Conservation (phyloP, 2,888 invertebrate species). For the Oligia latruncula region DNA sequence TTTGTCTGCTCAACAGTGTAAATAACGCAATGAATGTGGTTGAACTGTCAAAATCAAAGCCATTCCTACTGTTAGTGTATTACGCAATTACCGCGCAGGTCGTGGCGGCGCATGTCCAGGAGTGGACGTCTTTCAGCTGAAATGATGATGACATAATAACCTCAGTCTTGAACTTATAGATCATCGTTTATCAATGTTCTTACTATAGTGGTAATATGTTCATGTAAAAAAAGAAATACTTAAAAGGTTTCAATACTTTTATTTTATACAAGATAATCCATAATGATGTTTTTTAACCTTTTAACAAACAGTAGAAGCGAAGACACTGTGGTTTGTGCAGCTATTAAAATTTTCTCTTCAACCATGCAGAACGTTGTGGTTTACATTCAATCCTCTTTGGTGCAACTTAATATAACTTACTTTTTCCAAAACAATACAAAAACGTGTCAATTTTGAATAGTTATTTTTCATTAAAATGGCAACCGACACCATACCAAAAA, state of each 20-base stretch:
- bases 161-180: background rate
- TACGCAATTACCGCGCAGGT: too few species aligned
- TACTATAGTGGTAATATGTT: background rate
- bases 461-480: slow-evolving; percentile 50
- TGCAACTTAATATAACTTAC: slow-evolving; percentile 62
- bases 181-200: background rate
- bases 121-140: background rate
- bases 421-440: slow-evolving; percentile 47
- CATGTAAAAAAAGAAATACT: slow-evolving; percentile 41
- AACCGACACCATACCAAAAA: slow-evolving; percentile 61
- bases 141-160: background rate
- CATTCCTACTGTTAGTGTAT: background rate
- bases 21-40: background rate
- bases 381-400: slow-evolving; percentile 65
- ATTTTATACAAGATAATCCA: slow-evolving; percentile 66
- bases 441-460: slow-evolving; percentile 35
- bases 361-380: slow-evolving; percentile 51
- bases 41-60: background rate
- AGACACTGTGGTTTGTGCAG: slow-evolving; percentile 65
- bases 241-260: slow-evolving; percentile 63
- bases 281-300: slow-evolving; percentile 52
- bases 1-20: background rate
- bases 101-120: background rate
- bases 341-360: slow-evolving; percentile 50
- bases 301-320: slow-evolving; percentile 64